Evolutionary conservation across 2,888 invertebrate species (phyloP).

Genomic region (Spatulosminthurus flaviceps): DNA sequence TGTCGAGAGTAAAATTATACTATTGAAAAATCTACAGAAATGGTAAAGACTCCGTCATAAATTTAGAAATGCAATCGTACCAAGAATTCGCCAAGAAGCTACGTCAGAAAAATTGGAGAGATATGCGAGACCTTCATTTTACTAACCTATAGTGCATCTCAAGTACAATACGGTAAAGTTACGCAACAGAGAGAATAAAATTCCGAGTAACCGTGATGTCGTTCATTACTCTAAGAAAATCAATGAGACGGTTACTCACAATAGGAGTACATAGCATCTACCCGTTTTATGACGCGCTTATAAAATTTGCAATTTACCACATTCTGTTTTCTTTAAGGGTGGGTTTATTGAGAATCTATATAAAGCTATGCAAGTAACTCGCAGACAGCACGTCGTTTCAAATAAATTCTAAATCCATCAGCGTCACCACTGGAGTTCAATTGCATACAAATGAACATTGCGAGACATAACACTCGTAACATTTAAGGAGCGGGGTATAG

Average conservation of each 20-base stretch:
- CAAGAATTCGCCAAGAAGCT: neutral
- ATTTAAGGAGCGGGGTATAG: neutral
- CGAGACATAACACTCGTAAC: neutral
- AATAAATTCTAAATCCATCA: constrained; percentile 8
- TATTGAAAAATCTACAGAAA: neutral
- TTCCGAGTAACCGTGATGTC: neutral
- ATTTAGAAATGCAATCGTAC: neutral
- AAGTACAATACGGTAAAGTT: neutral
- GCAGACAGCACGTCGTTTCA: neutral
- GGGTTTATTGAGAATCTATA: neutral
- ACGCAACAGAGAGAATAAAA: neutral
- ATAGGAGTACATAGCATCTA: neutral
- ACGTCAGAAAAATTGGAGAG: neutral
- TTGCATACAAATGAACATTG: neutral
- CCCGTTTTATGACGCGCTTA: neutral
- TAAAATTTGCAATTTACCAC: constrained; percentile 1
- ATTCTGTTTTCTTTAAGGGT: neutral
- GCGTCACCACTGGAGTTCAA: neutral
- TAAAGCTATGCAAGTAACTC: neutral
- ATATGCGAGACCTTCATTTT: neutral
- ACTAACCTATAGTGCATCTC: neutral
- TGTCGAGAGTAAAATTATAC: neutral
- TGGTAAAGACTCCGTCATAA: neutral
- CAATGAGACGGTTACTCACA: neutral
- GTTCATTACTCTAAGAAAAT: neutral